Evolutionary conservation across 23 tunicate genomes (phyloP), one percentile per base, ranked within the genome.

Genomic region (Ciona savignyi): DNA sequence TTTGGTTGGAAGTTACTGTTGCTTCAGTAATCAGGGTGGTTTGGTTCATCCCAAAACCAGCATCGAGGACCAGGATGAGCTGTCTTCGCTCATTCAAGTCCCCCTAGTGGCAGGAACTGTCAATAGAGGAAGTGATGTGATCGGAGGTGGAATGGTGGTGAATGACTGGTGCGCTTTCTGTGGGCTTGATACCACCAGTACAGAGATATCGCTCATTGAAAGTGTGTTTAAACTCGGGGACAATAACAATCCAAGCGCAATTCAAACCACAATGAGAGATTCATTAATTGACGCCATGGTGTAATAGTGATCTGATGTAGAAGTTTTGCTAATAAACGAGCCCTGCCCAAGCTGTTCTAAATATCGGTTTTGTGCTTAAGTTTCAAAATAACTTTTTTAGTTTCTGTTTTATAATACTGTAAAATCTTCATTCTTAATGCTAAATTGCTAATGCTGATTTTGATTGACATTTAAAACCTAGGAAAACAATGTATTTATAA

Each of bases 151-250:
- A 28, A 84, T 95, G 96, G 99, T 95, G 69, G 99, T 89, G 34
- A 95, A 95, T 71, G 99, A 95, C 82, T 95, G 99, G 99, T 85
- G 86, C 67, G 95, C 99, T 23, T 95, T 95, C 65, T 91, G 95
- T 60, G 99, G 99, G 2, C 72, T 81, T 32, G 99, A 95, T 74
- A 95, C 99, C 3, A 95, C 99, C 27, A 78, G 84, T 49, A 95
- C 99, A 22, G 99, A 95, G 72, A 70, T 95, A 1, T 89, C 96
- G 0, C 81, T 95, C 0, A 80, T 95, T 32, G 99, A 95, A 74
- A 89, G 85, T 48, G 95, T 95, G 48, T 89, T 88, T 74, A 78
- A 85, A 67, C 74, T 95, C 11, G 95, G 95, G 3, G 96, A 95
- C 33, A 80, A 83, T 35, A 74, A 75, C 31, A 66, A 29, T 60